Evolutionary conservation across 2,888 invertebrate genomes (phyloP).

Genomic region (Dicranocentrus wangi): DNA sequence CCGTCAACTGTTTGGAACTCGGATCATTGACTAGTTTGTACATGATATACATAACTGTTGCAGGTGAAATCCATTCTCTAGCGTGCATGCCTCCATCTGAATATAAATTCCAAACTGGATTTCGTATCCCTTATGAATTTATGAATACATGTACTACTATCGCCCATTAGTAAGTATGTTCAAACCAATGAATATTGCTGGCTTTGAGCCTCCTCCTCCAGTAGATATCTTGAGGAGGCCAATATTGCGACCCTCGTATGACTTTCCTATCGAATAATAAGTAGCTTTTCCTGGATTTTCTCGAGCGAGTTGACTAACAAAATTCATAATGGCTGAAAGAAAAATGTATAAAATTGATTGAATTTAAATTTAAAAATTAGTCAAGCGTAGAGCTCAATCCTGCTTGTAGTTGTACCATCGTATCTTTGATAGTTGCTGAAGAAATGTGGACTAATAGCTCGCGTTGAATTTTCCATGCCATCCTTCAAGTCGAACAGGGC

Average conservation of each 20-base stretch:
- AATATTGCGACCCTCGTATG: conserved; percentile 73
- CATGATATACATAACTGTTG: conserved; percentile 70
- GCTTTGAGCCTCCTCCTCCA: conserved; percentile 73
- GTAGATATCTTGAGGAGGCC: conserved; percentile 75
- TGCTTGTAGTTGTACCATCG: conserved; percentile 73
- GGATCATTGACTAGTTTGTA: conserved; percentile 65
- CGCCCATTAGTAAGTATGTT: background rate
- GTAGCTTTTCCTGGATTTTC: conserved; percentile 68
- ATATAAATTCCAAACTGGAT: background rate
- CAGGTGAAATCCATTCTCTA: conserved; percentile 80
- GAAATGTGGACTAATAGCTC: conserved; percentile 37
- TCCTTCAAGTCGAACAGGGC: background rate
- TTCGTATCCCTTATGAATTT: background rate
- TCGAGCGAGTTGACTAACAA: conserved; percentile 64
- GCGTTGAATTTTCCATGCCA: background rate
- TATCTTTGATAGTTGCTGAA: conserved; percentile 71
- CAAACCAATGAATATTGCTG: conserved; percentile 75
- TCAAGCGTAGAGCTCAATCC: background rate
- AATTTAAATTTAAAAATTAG: background rate
- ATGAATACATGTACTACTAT: background rate
- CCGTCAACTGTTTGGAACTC: conserved; percentile 74
- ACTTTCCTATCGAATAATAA: conserved; percentile 73
- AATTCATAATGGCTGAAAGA: conserved; percentile 72
- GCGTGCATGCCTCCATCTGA: conserved; percentile 81
- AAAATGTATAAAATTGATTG: background rate